These are phyloP conservation scores for Camptogramma bilineatum DNA, from an alignment of 2,888 invertebrate genomes.

Conservation along the genomic window DNA sequence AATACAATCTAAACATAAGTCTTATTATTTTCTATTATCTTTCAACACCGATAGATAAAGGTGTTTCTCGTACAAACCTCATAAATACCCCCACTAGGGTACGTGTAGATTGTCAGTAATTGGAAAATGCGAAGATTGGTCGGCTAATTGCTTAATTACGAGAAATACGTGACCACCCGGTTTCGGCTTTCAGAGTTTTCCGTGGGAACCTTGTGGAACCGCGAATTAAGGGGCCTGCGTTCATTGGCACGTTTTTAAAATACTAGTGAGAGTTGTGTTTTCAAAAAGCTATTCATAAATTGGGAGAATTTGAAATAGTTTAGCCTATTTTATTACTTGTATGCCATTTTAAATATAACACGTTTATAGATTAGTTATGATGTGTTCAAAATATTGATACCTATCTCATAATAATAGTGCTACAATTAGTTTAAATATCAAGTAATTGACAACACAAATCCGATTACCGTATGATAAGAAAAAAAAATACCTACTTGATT, in stretches of 20 bases:
- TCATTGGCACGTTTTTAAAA: background rate
- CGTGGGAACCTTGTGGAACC: slow-evolving; percentile 35
- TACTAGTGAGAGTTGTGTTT: background rate
- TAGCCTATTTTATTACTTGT: no score
- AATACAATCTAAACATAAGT: no score
- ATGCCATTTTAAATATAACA: no score
- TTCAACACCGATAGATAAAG: background rate
- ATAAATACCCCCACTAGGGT: slow-evolving; percentile 25
- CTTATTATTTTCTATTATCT: background rate
- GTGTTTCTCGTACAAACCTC: slow-evolving; percentile 17
- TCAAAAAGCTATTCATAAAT: background rate
- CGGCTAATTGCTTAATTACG: slow-evolving; percentile 45
- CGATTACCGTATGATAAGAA: no score
- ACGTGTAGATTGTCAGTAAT: slow-evolving; percentile 37
- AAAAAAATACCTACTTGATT: no score
- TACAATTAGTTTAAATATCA: no score
- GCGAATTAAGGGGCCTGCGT: slow-evolving; percentile 4
- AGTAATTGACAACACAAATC: no score
- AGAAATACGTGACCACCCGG: slow-evolving; percentile 41
- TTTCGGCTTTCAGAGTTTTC: slow-evolving; percentile 21
- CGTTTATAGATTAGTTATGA: no score
- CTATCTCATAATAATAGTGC: no score
- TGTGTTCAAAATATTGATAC: no score
- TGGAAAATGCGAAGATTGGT: slow-evolving; percentile 44
- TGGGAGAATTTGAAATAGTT: background rate